These are phyloP conservation scores for Tor tambroides DNA, from an alignment of 2,113 vertebrate species.

Conservation along the genomic window DNA sequence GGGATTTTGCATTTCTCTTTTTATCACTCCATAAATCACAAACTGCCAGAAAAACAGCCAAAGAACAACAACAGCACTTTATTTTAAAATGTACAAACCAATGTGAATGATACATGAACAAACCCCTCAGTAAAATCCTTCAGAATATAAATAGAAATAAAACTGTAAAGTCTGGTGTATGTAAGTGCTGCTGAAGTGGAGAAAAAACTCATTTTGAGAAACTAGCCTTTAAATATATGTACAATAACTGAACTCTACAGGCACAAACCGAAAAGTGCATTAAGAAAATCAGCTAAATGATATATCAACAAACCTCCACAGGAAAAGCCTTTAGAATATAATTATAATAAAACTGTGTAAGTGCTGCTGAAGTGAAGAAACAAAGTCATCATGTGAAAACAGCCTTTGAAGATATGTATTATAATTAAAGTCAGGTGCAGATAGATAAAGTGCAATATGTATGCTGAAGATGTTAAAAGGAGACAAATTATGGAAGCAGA, in stretches of 20 bases:
- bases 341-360: no score
- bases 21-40: not conserved
- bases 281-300: no score
- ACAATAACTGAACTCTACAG: no score
- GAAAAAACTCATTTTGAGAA: no score
- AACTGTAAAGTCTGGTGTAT: not conserved
- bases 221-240: no score
- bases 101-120: not conserved
- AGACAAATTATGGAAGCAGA: not conserved
- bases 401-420: not conserved
- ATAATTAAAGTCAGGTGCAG: not conserved
- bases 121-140: not conserved
- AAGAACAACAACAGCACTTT: not conserved
- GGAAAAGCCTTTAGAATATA: no score
- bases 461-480: no score
- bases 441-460: not conserved
- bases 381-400: no score
- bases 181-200: not conserved
- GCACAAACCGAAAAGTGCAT: no score
- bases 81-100: not conserved
- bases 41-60: not conserved
- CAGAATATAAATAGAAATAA: not conserved
- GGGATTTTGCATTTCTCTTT: conserved; percentile 3
- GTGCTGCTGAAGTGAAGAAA: no score
- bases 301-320: no score